Base-by-base conservation (phyloP, 2,888 invertebrate species). In the Steromphala cineraria region DNA sequence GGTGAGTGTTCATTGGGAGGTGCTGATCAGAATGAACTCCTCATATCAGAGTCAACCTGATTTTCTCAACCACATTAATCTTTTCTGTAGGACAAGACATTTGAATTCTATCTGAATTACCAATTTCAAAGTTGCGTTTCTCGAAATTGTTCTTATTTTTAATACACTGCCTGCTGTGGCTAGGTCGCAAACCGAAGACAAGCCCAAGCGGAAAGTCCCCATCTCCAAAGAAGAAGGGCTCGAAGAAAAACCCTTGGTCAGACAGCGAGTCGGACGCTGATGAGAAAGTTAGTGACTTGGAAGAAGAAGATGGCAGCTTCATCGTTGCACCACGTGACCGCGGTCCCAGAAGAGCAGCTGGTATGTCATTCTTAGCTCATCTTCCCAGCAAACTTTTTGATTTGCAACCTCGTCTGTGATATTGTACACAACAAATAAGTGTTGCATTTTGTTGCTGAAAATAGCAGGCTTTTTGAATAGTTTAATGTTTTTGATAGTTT, bases 181-280 rank as follows among this genome's bases (percentile, higher is more conserved):
- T 62, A 81, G 79, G 56, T 79, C 82, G 77, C 78, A 74, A 53
- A 80, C 76, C 76, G 17, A 76, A 76, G 36, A 40, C 13, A 19
- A 79, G 46, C 53, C 77, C 28, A 19, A 53, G 17, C 17, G 52
- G 78, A 52, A 46, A 17, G 31, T 67, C 83, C 2, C 79, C 81
- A 31, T 53, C 55, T 21, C 81, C 81, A 46, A 75, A 74, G 24
- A 90, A 87, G 79, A 89, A 87, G 62, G 91, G 90, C 76, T 90
- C 90, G 67, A 93, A 93, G 89, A 92, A 92, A 85, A 89, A 92
- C 82, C 91, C 92, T 0, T 93, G 92, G 92, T 90, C 90, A 5
- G 91, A 90, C 19, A 90, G 31, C 0, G 85, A 76, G 56, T 71
- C 82, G 75, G 85, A 79, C 7, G 78, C 82, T 21, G 71, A 81